Percentiles rank a stretch among this genome's conserved stretches.
Conservation (phyloP, 2,113 vertebrate genomes). For the Podiceps cristatus region DNA sequence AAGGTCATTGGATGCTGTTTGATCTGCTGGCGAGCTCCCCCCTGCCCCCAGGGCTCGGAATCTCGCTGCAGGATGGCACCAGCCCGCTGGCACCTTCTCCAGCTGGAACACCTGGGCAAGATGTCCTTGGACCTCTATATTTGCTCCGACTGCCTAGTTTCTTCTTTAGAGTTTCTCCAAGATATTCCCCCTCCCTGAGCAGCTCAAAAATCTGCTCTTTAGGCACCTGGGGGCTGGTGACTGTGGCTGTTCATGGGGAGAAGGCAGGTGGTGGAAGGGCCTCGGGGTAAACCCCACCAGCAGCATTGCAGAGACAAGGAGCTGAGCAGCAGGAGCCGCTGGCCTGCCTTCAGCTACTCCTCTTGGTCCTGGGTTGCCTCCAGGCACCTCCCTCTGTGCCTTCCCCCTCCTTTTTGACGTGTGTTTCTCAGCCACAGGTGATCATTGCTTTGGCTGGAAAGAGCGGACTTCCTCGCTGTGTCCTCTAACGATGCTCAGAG, state of each 20-base stretch:
- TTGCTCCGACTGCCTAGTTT: not conserved
- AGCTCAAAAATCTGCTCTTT: not conserved
- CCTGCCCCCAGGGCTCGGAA: fast-evolving
- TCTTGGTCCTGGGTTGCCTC: not conserved
- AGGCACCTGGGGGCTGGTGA: not conserved
- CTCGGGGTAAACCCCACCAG: not conserved
- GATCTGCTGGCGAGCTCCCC: not conserved
- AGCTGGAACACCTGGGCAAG: not conserved
- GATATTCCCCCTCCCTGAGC: not conserved
- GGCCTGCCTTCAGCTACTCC: not conserved
- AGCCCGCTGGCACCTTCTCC: not conserved
- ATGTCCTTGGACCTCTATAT: not conserved
- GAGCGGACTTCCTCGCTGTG: fast-evolving
- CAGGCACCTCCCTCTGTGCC: not conserved
- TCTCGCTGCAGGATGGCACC: not conserved
- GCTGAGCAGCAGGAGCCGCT: fast-evolving
- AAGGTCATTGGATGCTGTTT: not conserved
- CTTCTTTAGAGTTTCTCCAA: not conserved
- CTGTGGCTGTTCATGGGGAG: not conserved
- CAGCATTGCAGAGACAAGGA: fast-evolving
- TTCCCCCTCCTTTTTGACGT: not conserved
- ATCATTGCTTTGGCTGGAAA: not conserved
- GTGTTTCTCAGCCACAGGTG: not conserved
- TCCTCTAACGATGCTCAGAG: not conserved
- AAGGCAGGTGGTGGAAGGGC: not conserved